Evolutionary conservation across 2,113 vertebrate species (phyloP), one percentile per base, ranked within the genome.

Genomic region (Cyanocitta stelleri): DNA sequence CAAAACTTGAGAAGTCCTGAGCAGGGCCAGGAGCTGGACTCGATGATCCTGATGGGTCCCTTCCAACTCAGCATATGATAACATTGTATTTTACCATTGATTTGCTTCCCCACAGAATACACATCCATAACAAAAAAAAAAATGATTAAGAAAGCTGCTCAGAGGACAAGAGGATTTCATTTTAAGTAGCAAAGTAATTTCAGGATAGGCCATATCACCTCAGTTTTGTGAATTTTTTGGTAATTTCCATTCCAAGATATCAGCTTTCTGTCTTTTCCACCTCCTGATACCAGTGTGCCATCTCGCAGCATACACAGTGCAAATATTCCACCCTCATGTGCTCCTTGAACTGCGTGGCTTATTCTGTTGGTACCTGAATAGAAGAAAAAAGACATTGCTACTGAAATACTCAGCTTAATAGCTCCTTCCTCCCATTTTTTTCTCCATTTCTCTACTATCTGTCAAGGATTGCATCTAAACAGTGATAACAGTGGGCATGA

Each of bases 281-380:
- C 99, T 88, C 99, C 99, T 2, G 99, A 99, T 73, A 99, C 98
- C 90, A 99, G 95, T 0, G 99, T 99, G 85, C 99, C 99, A 10
- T 99, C 99, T 96, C 99, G 98, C 94, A 99, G 95, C 98, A 99
- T 99, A 86, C 99, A 99, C 96, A 99, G 98, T 24, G 99, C 98
- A 97, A 99, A 99, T 97, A 99, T 98, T 77, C 99, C 99, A 23
- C 99, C 99, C 91, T 99, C 99, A 4, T 99, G 99, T 87, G 99
- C 99, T 35, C 99, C 99, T 84, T 98, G 99, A 90, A 99, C 97
- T 73, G 98, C 99, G 1, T 98, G 98, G 98, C 98, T 99, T 97
- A 99, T 99, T 58, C 99, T 99, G 96, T 99, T 99, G 76, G 98
- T 99, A 97, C 99, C 99, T 99, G 96, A 29, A 93, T 27, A 94